These are phyloP conservation scores for Dioctria linearis DNA, from an alignment of 2,888 invertebrate species.

Conservation along the genomic window DNA sequence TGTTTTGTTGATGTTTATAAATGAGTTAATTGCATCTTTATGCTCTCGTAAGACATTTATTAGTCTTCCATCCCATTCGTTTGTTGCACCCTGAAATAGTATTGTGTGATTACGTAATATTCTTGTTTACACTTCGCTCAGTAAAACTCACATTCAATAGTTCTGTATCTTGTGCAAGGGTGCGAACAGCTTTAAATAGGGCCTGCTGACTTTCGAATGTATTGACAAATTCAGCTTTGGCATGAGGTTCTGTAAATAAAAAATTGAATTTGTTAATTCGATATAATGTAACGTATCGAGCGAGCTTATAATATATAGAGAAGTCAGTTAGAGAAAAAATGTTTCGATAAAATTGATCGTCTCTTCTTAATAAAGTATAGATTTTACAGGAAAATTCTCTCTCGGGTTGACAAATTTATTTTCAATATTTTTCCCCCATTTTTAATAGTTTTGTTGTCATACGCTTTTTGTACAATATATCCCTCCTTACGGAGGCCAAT, in stretches of 20 bases:
- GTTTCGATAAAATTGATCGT: no score
- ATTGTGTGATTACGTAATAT: conserved; percentile 45
- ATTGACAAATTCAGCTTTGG: conserved; percentile 58
- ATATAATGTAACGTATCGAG: no score
- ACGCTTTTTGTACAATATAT: no score
- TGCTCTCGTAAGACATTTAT: conserved; percentile 73
- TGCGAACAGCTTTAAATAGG: conserved; percentile 65
- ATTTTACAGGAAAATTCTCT: no score
- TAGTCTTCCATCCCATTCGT: conserved; percentile 73
- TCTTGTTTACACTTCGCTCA: background rate
- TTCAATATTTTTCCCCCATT: no score
- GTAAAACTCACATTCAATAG: conserved; percentile 61
- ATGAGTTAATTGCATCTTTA: conserved; percentile 71
- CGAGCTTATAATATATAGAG: no score
- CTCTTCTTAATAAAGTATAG: no score
- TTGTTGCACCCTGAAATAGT: conserved; percentile 63
- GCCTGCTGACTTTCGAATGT: conserved; percentile 61
- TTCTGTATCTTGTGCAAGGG: conserved; percentile 68
- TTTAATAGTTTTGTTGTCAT: no score
- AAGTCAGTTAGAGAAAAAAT: no score
- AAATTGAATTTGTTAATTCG: background rate
- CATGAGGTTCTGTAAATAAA: conserved; percentile 61
- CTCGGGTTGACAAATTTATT: no score
- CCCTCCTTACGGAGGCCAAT: no score
- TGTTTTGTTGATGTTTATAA: conserved; percentile 63